phyloP scores from a whole-genome alignment of 2,888 invertebrate genomes.

The Drosophila formosana region DNA sequence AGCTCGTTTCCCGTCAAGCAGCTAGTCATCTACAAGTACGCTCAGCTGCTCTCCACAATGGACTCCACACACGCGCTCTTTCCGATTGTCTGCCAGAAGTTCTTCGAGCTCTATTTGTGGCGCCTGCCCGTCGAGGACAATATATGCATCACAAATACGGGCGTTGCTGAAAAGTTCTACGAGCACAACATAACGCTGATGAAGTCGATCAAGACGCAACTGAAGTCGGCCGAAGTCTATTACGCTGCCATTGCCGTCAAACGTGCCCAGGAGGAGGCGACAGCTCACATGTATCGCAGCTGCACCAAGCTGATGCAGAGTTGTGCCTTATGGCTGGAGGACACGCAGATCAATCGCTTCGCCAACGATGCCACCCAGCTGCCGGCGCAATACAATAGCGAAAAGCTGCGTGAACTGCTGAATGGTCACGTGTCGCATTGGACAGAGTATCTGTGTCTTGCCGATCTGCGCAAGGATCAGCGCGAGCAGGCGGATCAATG shows the following conservation, averaged over 20 bases:
- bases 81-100: slow-evolving; percentile 91
- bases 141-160: slow-evolving; percentile 82
- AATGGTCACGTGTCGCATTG: slow-evolving; percentile 88
- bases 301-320: slow-evolving; percentile 87
- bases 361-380: slow-evolving; percentile 85
- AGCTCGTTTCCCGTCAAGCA: slow-evolving; percentile 86
- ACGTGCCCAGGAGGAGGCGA: slow-evolving; percentile 82
- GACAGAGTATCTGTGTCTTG: slow-evolving; percentile 89
- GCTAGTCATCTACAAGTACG: slow-evolving; percentile 90
- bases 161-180: slow-evolving; percentile 91
- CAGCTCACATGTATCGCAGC: slow-evolving; percentile 82
- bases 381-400: slow-evolving; percentile 90
- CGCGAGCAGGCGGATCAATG: slow-evolving; percentile 86
- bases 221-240: slow-evolving; percentile 88
- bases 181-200: slow-evolving; percentile 89
- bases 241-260: slow-evolving; percentile 86
- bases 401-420: slow-evolving; percentile 88
- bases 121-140: slow-evolving; percentile 86
- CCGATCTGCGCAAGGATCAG: slow-evolving; percentile 86
- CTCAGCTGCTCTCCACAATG: slow-evolving; percentile 90
- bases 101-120: slow-evolving; percentile 90
- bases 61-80: slow-evolving; percentile 89
- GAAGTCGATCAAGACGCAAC: slow-evolving; percentile 89
- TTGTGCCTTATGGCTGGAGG: slow-evolving; percentile 91
- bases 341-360: slow-evolving; percentile 89